Conservation (phyloP, 1,140 invertebrate species). For the Matsumurasca onukii region DNA sequence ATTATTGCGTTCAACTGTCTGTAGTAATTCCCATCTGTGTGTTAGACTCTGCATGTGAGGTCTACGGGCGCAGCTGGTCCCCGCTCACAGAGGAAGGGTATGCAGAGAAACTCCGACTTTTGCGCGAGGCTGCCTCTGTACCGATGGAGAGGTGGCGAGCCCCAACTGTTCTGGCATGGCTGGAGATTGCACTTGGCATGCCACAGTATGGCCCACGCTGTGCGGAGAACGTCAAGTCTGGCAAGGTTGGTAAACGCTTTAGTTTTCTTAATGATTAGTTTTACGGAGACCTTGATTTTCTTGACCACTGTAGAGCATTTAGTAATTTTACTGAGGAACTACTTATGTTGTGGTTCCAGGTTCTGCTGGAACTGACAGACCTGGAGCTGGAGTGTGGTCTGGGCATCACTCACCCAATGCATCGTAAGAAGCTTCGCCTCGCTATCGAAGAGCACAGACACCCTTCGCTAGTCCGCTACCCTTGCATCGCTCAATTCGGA, state of each 20-base stretch:
- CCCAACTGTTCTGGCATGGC: conserved; percentile 89
- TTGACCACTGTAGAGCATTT: background rate
- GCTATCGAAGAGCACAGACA: conserved; percentile 91
- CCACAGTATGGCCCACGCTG: conserved; percentile 87
- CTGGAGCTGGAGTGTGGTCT: conserved; percentile 84
- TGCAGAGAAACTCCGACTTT: conserved; percentile 73
- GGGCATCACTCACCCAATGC: conserved; percentile 86
- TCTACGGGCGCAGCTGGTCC: conserved; percentile 58
- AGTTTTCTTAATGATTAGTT: background rate
- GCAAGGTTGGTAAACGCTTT: conserved; percentile 65
- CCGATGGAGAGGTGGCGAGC: conserved; percentile 92
- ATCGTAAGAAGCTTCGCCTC: conserved; percentile 88
- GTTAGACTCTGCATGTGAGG: conserved; percentile 30
- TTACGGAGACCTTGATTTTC: background rate
- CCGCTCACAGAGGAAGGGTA: conserved; percentile 82
- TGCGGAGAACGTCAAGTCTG: conserved; percentile 91
- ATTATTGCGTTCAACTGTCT: too few species aligned
- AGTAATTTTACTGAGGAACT: background rate
- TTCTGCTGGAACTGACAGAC: conserved; percentile 86
- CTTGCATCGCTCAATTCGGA: conserved; percentile 79
- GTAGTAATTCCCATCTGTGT: too few species aligned
- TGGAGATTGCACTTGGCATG: conserved; percentile 91
- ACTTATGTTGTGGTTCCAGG: conserved; percentile 53
- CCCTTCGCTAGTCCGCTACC: conserved; percentile 81
- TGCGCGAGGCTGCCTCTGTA: conserved; percentile 81